A percentile compares a stretch with the other conserved stretches of the same genome.
phyloP scores from a whole-genome alignment of 2,888 invertebrate species.

The Glomeris marginata region DNA sequence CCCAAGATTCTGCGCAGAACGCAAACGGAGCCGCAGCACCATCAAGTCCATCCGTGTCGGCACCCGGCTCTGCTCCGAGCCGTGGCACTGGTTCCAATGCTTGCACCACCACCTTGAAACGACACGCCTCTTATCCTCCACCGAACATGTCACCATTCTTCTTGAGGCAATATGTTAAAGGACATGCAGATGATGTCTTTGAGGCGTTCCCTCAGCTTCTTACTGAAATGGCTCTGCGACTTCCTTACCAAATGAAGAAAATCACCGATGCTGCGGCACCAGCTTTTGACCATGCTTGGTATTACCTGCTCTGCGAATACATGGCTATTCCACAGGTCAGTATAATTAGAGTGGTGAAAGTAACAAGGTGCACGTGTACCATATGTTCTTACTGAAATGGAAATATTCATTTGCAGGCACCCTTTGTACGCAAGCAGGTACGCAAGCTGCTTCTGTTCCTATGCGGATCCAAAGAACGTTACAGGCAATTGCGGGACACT shows the following conservation, averaged over 20 bases:
- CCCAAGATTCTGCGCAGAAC: conserved; percentile 21
- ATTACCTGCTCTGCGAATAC: conserved; percentile 72
- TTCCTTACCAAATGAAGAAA: conserved; percentile 86
- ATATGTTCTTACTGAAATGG: no score
- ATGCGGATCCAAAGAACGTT: conserved; percentile 90
- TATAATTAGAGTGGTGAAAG: no score
- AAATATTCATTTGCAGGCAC: no score
- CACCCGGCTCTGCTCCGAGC: conserved; percentile 25
- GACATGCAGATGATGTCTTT: conserved; percentile 80
- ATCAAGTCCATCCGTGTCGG: conserved; percentile 5
- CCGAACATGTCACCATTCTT: conserved; percentile 96
- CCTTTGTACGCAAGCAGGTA: conserved; percentile 63
- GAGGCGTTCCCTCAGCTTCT: conserved; percentile 86
- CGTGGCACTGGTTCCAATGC: conserved; percentile 43
- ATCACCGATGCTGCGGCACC: conserved; percentile 15
- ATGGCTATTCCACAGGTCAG: conserved; percentile 9
- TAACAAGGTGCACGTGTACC: no score
- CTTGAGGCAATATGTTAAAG: conserved; percentile 61
- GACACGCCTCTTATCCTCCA: conserved; percentile 55
- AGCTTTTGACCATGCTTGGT: conserved; percentile 23
- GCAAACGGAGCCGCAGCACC: conserved; percentile 15
- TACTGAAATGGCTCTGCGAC: conserved; percentile 82
- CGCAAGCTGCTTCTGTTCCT: conserved; percentile 80
- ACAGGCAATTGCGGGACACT: conserved; percentile 81
- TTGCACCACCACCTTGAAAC: conserved; percentile 46